A percentile compares a stretch with the other conserved stretches of the same genome.
Conservation (phyloP, 1,140 invertebrate genomes). For the Papilio helenus region DNA sequence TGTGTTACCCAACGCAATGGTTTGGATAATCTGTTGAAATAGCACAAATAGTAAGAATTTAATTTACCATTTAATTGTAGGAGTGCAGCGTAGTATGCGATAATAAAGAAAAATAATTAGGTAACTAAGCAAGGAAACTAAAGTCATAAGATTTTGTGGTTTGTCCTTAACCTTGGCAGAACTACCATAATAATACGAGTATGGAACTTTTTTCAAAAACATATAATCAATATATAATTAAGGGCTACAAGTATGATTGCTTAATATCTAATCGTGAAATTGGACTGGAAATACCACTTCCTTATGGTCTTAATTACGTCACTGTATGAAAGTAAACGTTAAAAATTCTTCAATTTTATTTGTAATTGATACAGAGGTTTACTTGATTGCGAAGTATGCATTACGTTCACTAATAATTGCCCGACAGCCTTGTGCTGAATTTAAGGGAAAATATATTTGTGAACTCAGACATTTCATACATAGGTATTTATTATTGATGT, state of each 20-base stretch:
- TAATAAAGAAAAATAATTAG: neutral
- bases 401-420: conserved; percentile 15
- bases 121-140: neutral
- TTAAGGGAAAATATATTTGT: conserved; percentile 20
- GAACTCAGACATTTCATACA: neutral
- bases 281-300: neutral
- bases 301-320: neutral
- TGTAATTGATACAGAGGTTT: conserved; percentile 16
- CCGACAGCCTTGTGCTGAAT: conserved; percentile 23
- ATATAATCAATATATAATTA: too few relatives aligned
- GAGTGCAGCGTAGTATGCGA: neutral
- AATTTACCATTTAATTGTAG: neutral
- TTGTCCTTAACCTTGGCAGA: neutral
- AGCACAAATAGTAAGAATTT: neutral
- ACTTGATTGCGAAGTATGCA: neutral
- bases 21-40: conserved; percentile 64
- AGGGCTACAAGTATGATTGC: too few relatives aligned
- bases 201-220: too few relatives aligned
- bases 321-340: neutral
- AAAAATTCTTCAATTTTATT: neutral
- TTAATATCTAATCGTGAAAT: too few relatives aligned
- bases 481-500: neutral
- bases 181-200: too few relatives aligned
- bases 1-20: conserved; percentile 71
- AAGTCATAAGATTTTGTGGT: neutral